Percentiles rank a stretch among this genome's conserved stretches.
phyloP scores from a whole-genome alignment of 2,888 invertebrate species.

The Leucania comma region DNA sequence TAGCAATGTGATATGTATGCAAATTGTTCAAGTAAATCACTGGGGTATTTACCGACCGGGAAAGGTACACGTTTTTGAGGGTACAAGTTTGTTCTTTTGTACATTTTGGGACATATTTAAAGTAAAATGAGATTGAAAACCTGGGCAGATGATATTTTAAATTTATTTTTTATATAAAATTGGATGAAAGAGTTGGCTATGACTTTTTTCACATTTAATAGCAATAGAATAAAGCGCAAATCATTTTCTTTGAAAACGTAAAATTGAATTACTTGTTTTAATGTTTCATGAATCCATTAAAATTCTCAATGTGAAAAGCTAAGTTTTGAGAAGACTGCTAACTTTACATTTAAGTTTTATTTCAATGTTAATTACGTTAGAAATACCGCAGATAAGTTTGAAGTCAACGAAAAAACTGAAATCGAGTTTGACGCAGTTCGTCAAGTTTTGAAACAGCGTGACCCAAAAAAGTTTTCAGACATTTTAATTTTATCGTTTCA shows the following conservation, averaged over 20 bases:
- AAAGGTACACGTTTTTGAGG: slow-evolving; percentile 43
- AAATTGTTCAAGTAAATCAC: slow-evolving; percentile 57
- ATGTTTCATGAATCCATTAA: slow-evolving; percentile 26
- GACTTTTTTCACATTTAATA: too few species aligned
- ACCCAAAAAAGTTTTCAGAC: slow-evolving; percentile 62
- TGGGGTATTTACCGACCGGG: slow-evolving; percentile 46
- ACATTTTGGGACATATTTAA: slow-evolving; percentile 21
- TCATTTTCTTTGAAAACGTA: slow-evolving; percentile 2
- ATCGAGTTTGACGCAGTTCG: slow-evolving; percentile 47
- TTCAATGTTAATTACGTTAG: slow-evolving; percentile 51
- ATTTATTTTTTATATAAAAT: neutral
- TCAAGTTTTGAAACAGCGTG: slow-evolving; percentile 48
- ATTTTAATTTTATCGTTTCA: slow-evolving; percentile 63
- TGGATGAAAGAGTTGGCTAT: too few species aligned
- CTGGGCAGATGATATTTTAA: neutral
- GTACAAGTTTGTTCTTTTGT: slow-evolving; percentile 17
- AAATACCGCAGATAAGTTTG: slow-evolving; percentile 36
- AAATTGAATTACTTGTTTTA: slow-evolving; percentile 5
- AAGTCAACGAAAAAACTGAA: slow-evolving; percentile 44
- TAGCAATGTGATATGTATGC: slow-evolving; percentile 56
- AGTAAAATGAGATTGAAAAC: slow-evolving; percentile 4
- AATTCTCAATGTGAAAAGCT: slow-evolving; percentile 17
- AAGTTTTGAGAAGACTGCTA: slow-evolving; percentile 33
- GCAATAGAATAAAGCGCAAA: neutral
- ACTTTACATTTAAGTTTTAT: slow-evolving; percentile 41